Conservation (phyloP, 2,888 invertebrate species). For the Melinaea menophilus region DNA sequence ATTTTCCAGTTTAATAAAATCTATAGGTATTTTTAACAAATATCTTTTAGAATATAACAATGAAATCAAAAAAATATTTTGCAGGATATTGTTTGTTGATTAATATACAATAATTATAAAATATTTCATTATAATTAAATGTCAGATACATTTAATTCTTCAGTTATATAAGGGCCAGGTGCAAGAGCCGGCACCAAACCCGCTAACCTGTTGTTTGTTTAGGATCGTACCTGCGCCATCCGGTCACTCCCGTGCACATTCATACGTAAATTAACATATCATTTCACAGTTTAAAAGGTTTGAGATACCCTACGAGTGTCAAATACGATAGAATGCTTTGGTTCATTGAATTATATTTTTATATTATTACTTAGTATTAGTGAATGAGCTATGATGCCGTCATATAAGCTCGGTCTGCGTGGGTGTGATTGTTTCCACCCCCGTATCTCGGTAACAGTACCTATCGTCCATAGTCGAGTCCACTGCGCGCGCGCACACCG, state of each 20-base stretch:
- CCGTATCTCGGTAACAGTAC: background rate
- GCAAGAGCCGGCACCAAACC: conserved; percentile 7
- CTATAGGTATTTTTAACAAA: too few species aligned
- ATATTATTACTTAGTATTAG: too few species aligned
- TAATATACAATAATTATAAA: too few species aligned
- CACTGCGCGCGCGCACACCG: background rate
- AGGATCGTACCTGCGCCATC: conserved; percentile 14
- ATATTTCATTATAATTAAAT: too few species aligned
- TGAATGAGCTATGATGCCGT: background rate
- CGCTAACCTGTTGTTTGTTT: conserved; percentile 17
- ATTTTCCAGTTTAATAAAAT: too few species aligned
- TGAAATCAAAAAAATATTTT: too few species aligned
- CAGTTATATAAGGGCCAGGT: background rate
- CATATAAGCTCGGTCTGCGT: background rate
- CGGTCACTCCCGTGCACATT: conserved; percentile 10
- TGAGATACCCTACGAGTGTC: background rate
- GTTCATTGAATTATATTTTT: too few species aligned
- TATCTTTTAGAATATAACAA: too few species aligned
- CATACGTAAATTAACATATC: conserved; percentile 7
- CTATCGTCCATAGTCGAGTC: background rate
- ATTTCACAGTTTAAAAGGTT: background rate
- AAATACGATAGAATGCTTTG: too few species aligned
- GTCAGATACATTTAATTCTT: too few species aligned
- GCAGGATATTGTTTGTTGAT: too few species aligned
- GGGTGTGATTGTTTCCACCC: conserved; percentile 6